Evolutionary conservation across 1,140 invertebrate genomes (phyloP).

Genomic region (Eupristina koningsbergeri): DNA sequence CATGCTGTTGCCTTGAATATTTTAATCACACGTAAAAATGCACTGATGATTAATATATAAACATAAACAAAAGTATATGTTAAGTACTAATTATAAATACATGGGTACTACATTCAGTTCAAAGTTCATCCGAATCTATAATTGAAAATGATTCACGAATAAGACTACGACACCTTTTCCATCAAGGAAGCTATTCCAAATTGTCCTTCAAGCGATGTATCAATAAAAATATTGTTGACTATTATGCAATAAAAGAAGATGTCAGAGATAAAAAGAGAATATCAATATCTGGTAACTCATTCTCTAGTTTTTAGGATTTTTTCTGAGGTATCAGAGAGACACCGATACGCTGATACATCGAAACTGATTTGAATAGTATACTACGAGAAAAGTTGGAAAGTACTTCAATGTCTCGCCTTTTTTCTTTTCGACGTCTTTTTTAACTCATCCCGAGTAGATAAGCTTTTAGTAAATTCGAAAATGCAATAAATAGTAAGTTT

Average conservation of each 20-base stretch:
- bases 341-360: conserved; percentile 21
- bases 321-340: neutral
- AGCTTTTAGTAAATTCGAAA: neutral
- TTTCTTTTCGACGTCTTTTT: conserved; percentile 10
- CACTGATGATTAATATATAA: neutral
- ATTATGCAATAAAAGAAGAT: neutral
- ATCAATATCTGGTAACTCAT: conserved; percentile 14
- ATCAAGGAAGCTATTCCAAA: neutral
- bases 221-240: conserved; percentile 17
- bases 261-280: neutral
- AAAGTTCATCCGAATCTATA: neutral
- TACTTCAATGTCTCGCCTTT: neutral
- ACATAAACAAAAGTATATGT: neutral
- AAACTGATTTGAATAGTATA: conserved; percentile 37
- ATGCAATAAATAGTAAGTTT: neutral
- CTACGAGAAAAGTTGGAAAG: conserved; percentile 13
- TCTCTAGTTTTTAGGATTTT: conserved; percentile 15
- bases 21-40: neutral
- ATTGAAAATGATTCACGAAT: neutral
- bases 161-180: neutral
- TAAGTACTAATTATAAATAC: neutral
- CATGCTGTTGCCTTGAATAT: neutral
- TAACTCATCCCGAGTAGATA: neutral
- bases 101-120: neutral
- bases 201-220: conserved; percentile 3